Evolutionary conservation across 2,113 vertebrate genomes (phyloP), one percentile per base, ranked within the genome.

Genomic region (Dipodomys merriami): DNA sequence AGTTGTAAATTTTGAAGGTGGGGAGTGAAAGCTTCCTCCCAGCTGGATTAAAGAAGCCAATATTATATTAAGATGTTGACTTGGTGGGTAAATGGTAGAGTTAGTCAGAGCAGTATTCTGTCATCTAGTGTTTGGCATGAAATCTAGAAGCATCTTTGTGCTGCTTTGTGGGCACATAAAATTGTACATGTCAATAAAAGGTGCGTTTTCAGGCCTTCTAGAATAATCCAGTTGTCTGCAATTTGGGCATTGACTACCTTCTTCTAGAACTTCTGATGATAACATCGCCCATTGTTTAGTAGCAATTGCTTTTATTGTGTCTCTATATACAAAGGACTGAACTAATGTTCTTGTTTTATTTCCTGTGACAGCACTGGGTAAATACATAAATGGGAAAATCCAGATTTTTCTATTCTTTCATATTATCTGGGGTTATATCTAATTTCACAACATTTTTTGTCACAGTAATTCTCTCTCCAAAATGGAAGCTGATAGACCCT

Each of bases 21-120:
- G 27, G 12, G 44, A 83, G 33, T 86, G 35, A 91, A 94, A 25
- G 3, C 69, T 60, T 73, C 82, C n/a, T 90, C 62, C 57, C 62
- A 78, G 29, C 27, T 72, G 46, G 53, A 89, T 67, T 73, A 91
- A 82, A 73, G 78, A 82, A 67, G 82, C 22, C 22, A 74, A 33
- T 22, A 74, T 72, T 86, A 4, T 65, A 46, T 27, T 74, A 95
- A 78, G 78, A 92, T 72, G 85, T 83, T 93, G 94, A 88, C 29
- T 88, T 83, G 82, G 29, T 80, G 88, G 65, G 7, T 71, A 84
- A 69, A 94, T 29, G 16, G 77, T 35, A 57, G 25, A n/a, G 62
- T 80, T 39, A 74, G 46, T 71, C 67, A 83, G 68, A 88, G 22
- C 9, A 49, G 18, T 64, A 16, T 68, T 60, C 88, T 83, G 74